phyloP scores from a whole-genome alignment of 2,888 invertebrate species.

The Harpalus rubripes region DNA sequence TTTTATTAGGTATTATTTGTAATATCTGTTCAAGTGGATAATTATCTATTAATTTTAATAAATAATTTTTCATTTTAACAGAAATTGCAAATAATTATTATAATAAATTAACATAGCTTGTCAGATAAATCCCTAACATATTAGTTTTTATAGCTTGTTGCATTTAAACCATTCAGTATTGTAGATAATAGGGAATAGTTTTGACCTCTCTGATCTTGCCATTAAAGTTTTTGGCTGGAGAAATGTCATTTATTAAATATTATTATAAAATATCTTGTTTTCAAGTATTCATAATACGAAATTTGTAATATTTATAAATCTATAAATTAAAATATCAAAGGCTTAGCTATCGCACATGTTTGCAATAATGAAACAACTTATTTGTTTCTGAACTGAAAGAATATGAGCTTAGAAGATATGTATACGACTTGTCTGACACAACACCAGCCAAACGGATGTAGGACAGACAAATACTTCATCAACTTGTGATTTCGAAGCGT shows the following conservation, averaged over 20 bases:
- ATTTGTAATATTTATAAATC: conserved; percentile 1
- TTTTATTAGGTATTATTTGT: too few species aligned
- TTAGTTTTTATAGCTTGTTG: too few species aligned
- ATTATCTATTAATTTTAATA: too few species aligned
- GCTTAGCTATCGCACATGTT: not conserved
- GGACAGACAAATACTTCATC: conserved; percentile 13
- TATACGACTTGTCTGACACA: not conserved
- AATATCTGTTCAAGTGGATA: too few species aligned
- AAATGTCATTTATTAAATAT: not conserved
- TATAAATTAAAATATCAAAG: conserved; percentile 10
- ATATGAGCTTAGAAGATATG: not conserved
- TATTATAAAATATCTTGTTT: not conserved
- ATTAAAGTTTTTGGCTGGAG: not conserved
- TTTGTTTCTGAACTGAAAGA: not conserved
- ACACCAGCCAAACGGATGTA: not conserved
- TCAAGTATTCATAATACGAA: not conserved
- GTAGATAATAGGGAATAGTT: too few species aligned
- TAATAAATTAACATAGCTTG: too few species aligned
- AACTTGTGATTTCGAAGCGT: not conserved
- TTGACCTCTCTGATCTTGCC: too few species aligned
- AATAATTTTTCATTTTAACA: too few species aligned
- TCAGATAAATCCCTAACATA: too few species aligned
- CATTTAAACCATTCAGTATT: too few species aligned
- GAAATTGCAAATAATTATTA: too few species aligned
- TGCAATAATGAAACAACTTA: conserved; percentile 10